A percentile compares a stretch with the other conserved stretches of the same genome.
phyloP scores from a whole-genome alignment of 2,113 vertebrate genomes.

The Garra rufa region DNA sequence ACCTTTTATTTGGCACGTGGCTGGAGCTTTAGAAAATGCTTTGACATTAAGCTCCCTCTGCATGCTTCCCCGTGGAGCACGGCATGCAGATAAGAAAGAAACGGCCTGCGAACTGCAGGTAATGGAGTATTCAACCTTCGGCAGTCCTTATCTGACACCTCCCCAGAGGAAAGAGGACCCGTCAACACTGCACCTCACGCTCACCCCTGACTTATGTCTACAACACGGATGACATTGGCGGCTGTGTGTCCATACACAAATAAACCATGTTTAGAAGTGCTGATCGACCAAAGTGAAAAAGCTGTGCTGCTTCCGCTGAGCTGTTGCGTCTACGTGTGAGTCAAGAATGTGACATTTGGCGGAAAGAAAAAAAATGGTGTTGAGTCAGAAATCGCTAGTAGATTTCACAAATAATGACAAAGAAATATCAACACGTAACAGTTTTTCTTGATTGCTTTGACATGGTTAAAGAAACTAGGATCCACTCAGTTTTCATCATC shows the following conservation, averaged over 20 bases:
- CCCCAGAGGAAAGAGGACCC: constrained; percentile 64
- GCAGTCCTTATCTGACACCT: constrained; percentile 73
- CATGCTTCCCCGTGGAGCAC: constrained; percentile 55
- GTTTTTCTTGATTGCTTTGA: too few species aligned
- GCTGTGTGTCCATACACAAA: constrained; percentile 46
- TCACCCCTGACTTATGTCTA: constrained; percentile 59
- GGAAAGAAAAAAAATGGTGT: too few species aligned
- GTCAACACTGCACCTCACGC: constrained; percentile 53
- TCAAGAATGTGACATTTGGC: background rate
- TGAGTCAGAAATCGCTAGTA: background rate
- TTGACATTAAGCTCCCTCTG: constrained; percentile 68
- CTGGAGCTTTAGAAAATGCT: constrained; percentile 69
- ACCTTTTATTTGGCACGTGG: constrained; percentile 63
- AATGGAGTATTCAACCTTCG: constrained; percentile 71
- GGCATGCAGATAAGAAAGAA: constrained; percentile 70
- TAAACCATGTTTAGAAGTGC: constrained; percentile 40
- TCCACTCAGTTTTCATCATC: too few species aligned
- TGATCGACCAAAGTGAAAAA: constrained; percentile 41
- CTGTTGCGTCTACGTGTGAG: constrained; percentile 27
- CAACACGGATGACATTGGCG: constrained; percentile 58
- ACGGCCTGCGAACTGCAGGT: constrained; percentile 62
- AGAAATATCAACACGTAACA: background rate
- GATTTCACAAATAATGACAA: background rate
- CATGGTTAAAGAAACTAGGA: too few species aligned
- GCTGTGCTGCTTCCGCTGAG: constrained; percentile 36